These are phyloP conservation scores for Nomada ferruginata DNA, from an alignment of 2,888 invertebrate species.

Conservation along the genomic window DNA sequence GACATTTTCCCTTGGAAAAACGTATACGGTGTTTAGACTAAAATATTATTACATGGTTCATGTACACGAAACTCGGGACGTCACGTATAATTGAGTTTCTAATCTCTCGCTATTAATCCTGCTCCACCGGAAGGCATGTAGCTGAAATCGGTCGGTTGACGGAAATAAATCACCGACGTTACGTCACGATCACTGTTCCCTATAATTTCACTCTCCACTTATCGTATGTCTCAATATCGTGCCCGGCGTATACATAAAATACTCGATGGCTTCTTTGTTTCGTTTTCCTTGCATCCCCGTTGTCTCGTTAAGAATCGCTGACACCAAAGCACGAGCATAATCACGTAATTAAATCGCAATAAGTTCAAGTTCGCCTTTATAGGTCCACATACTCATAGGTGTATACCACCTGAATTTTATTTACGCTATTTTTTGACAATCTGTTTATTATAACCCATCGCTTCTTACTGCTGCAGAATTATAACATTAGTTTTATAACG, in stretches of 20 bases:
- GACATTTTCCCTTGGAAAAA: constrained; percentile 29
- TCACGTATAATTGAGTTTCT: constrained; percentile 70
- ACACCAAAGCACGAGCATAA: not conserved
- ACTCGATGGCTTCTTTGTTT: not conserved
- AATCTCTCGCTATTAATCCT: constrained; percentile 66
- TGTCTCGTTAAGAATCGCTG: not conserved
- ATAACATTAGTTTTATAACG: too few species aligned
- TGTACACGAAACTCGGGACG: constrained; percentile 43
- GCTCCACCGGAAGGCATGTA: constrained; percentile 57
- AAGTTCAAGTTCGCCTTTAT: too few species aligned
- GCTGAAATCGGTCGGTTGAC: constrained; percentile 59
- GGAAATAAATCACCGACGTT: constrained; percentile 65
- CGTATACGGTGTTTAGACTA: constrained; percentile 28
- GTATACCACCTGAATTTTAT: too few species aligned
- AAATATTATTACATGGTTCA: constrained; percentile 59
- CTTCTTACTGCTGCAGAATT: too few species aligned
- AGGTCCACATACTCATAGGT: too few species aligned
- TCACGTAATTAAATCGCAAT: too few species aligned
- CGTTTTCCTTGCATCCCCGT: too few species aligned
- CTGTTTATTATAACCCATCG: too few species aligned
- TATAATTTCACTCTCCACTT: constrained; percentile 63
- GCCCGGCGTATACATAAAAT: constrained; percentile 21
- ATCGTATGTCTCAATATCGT: constrained; percentile 48
- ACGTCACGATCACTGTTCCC: constrained; percentile 57
- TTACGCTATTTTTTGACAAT: too few species aligned